These are phyloP conservation scores for Danaus chrysippus DNA, from an alignment of 2,888 invertebrate genomes.

Conservation along the genomic window DNA sequence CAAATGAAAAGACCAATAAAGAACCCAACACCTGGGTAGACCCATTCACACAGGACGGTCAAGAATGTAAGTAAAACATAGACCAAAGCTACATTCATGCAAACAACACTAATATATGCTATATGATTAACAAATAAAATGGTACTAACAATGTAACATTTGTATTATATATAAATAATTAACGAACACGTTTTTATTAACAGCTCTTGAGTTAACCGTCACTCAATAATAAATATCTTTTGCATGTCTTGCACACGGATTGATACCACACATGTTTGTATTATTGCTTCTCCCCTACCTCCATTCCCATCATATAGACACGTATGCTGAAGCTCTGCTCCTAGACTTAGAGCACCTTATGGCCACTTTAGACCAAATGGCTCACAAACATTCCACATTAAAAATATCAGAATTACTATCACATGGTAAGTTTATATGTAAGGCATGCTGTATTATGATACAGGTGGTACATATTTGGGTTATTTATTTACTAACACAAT, in stretches of 20 bases:
- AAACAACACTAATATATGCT: constrained; percentile 9
- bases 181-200: constrained; percentile 9
- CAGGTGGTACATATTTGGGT: background rate
- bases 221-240: constrained; percentile 56
- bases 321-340: constrained; percentile 77
- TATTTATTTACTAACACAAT: background rate
- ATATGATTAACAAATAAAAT: background rate
- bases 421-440: constrained; percentile 64
- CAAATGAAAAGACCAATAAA: constrained; percentile 47
- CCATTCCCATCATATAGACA: constrained; percentile 55
- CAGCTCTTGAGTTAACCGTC: constrained; percentile 20
- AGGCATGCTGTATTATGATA: constrained; percentile 5
- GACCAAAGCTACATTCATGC: constrained; percentile 1
- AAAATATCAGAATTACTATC: constrained; percentile 75
- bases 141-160: background rate
- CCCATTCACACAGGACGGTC: constrained; percentile 67
- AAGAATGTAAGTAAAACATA: constrained; percentile 66
- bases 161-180: background rate
- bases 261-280: constrained; percentile 57
- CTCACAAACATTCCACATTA: constrained; percentile 74
- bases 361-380: constrained; percentile 78
- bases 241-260: constrained; percentile 79
- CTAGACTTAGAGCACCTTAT: constrained; percentile 78
- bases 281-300: constrained; percentile 56
- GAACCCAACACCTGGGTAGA: constrained; percentile 55